Conservation (phyloP, 2,797 vertebrate species). For the Arnoldichthys spilopterus region DNA sequence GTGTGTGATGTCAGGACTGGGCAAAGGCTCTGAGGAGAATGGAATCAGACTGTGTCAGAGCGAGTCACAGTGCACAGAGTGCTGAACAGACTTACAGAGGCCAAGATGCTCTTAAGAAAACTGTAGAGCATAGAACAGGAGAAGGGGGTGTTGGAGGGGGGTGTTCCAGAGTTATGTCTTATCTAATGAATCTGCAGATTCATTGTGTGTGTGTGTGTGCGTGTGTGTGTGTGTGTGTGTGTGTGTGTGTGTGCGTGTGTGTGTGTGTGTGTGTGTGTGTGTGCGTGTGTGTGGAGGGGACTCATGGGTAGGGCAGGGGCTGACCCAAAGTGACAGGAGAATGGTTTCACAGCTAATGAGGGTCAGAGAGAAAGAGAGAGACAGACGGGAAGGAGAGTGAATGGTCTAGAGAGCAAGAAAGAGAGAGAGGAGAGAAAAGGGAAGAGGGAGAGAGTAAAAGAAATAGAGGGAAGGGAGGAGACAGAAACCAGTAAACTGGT, state of each 20-base stretch:
- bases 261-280: background rate
- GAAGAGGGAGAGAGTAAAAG: background rate
- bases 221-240: constrained; percentile 15
- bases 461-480: background rate
- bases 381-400: constrained; percentile 12
- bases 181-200: too few species aligned
- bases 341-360: constrained; percentile 38
- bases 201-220: too few species aligned
- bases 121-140: constrained; percentile 41
- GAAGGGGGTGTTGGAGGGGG: too few species aligned
- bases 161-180: too few species aligned
- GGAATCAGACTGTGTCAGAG: background rate
- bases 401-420: background rate
- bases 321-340: constrained; percentile 39
- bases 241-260: background rate
- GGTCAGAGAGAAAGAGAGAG: constrained; percentile 17
- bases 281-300: too few species aligned
- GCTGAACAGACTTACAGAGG: background rate
- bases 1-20: background rate
- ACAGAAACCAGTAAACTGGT: background rate
- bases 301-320: constrained; percentile 42
- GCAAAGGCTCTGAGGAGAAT: constrained; percentile 11
- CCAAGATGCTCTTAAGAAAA: background rate
- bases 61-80: background rate
- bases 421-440: background rate